Base-by-base conservation (phyloP, 2,888 invertebrate species). In the Gonocerus acuteangulatus region DNA sequence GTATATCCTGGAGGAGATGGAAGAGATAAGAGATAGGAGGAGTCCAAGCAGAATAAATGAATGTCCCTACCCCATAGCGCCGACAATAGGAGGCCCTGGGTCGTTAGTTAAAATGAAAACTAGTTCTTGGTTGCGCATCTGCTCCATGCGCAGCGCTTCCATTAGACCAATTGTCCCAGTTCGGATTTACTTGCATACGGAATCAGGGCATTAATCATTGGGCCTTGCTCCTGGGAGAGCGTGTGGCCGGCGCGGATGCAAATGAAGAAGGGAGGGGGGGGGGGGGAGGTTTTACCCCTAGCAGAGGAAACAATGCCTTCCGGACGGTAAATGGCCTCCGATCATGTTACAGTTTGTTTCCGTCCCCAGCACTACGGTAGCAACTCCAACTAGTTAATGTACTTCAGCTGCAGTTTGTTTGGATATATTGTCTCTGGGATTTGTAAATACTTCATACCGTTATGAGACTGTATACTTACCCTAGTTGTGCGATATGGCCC, bases 161-260 rank as follows among this genome's bases (percentile, higher is more conserved):
- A 65, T 65, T 65, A 65, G 48, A 60, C 47, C 64, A 65, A 65
- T 65, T 65, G 64, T 65, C 62, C 62, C 60, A 65, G 60, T 60
- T 62, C 57, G 64, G 64, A 65, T 65, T 65, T 65, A 65, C 64
- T 65, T 57, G 64, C 64, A 65, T 65, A 65, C 60, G 64, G 64
- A 65, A 65, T 65, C 52, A 65, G 64, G 62, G 60, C 60, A 65
- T 65, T 65, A 65, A 65, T 65, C 64, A 65, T 65, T 51, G 19
- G 39, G n/a, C 39, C 42, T 62, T 59, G 49, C 58, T 64, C 58
- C 58, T 57, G 62, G 62, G 62, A 48, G 16, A 45, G 45, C 51
- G 62, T 64, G 64, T 64, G 48, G 54, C 52, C 39, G 58, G 62
- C 58, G 39, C 57, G 45, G 57, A 63, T 63, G 63, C 63, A 63